Evolutionary conservation across 2,113 vertebrate species (phyloP), one percentile per base, ranked within the genome.

Genomic region (Thinocorus orbignyianus): DNA sequence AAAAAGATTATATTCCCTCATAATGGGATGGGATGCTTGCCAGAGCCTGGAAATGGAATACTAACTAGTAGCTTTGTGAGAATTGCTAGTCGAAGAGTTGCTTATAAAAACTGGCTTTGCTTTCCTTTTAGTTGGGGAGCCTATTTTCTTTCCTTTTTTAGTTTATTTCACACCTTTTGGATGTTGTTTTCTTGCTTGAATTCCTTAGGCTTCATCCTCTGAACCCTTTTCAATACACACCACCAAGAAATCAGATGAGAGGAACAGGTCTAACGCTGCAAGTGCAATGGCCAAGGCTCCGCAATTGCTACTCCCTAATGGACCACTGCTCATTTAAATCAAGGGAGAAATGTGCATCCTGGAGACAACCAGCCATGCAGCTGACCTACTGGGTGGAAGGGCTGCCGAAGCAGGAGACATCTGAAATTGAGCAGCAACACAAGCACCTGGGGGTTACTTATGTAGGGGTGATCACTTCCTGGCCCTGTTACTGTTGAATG

Each of bases 1-100:
- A 91, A 92, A 86, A 88, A 88, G 80, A 95, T 85, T 92, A 85
- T 87, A 65, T 81, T 91, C 61, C 19, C 8, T 85, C 39, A 79
- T 87, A 93, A 96, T 41, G 19, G 37, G 28, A 84, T 68, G 30
- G 22, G 18, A 57, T 81, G 8, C 18, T 81, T 93, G 69, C 72
- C 91, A 95, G 61, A 30, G 13, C 16, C 30, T 74, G 61, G 57
- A 81, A 81, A 41, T 44, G 5, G 69, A 91, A 93, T 84, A 58
- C 37, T 35, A 86, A 84, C 83, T 55, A 78, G 55, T 83, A 86
- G 41, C 16, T 92, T 81, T 79, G 17, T 0, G 11, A 89, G 28
- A 77, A 14, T 24, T 72, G 17, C 18, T 85, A 37, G 57, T 44
- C 76, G 70, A 81, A 74, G 4, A 37, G 9, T 18, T 31, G 8